These are phyloP conservation scores for Potamilus streckersoni DNA, from an alignment of 1,140 invertebrate species.

Conservation along the genomic window DNA sequence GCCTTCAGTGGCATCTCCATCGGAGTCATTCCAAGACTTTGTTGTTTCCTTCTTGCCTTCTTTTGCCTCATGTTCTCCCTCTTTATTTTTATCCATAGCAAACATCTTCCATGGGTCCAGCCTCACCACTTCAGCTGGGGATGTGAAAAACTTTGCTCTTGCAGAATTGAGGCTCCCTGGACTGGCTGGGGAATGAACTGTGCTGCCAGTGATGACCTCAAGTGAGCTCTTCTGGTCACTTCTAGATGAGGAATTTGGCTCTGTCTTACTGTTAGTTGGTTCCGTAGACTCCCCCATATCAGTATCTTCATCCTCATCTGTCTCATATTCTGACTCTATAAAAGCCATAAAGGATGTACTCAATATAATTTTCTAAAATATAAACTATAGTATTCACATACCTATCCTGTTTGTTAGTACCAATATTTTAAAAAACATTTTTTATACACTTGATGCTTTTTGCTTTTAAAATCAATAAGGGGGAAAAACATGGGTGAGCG, in stretches of 20 bases:
- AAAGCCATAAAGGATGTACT: neutral
- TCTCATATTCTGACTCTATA: conserved; percentile 38
- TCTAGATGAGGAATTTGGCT: conserved; percentile 4
- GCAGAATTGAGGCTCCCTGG: conserved; percentile 31
- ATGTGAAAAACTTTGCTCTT: conserved; percentile 58
- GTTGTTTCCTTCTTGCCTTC: conserved; percentile 30
- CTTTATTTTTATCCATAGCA: conserved; percentile 46
- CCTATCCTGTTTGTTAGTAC: neutral
- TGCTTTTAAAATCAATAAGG: too few relatives aligned
- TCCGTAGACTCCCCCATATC: conserved; percentile 33
- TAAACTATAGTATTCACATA: neutral
- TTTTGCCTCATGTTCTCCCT: conserved; percentile 14
- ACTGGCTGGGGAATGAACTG: too few relatives aligned
- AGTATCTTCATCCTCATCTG: conserved; percentile 43
- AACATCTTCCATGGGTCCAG: conserved; percentile 61
- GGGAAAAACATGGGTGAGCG: too few relatives aligned
- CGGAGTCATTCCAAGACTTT: conserved; percentile 23
- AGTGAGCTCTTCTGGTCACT: neutral
- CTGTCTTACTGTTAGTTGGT: conserved; percentile 10
- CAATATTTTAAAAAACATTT: neutral
- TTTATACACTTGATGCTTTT: too few relatives aligned
- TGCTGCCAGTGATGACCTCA: conserved; percentile 18
- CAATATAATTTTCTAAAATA: neutral
- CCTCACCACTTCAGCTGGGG: conserved; percentile 56
- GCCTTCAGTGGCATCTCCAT: conserved; percentile 21